phyloP scores from a whole-genome alignment of 2,113 vertebrate species.

The Osmerus eperlanus region DNA sequence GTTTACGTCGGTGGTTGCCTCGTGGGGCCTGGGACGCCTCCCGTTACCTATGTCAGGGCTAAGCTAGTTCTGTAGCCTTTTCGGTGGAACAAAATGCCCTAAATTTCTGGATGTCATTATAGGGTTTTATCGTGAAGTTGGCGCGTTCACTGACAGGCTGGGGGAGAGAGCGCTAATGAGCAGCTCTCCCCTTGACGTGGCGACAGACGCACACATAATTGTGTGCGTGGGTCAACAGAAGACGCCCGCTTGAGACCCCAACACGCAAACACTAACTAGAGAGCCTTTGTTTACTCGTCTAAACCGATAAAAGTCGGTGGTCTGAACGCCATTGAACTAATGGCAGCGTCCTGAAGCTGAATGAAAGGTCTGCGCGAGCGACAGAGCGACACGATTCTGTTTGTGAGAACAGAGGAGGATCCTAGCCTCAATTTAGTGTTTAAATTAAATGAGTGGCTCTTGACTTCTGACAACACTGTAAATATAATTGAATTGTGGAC shows the following conservation, averaged over 20 bases:
- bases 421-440: neutral
- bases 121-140: neutral
- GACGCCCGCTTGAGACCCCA: conserved; percentile 36
- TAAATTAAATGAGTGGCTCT: too few relatives aligned
- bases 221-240: conserved; percentile 45
- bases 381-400: neutral
- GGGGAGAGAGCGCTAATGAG: conserved; percentile 44
- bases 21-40: neutral
- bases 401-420: neutral
- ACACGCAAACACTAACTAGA: conserved; percentile 36
- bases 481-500: too few relatives aligned
- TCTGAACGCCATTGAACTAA: conserved; percentile 54
- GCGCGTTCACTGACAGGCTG: neutral
- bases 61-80: neutral
- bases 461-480: too few relatives aligned
- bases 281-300: conserved; percentile 37
- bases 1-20: conserved; percentile 1
- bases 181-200: conserved; percentile 35
- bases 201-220: conserved; percentile 42
- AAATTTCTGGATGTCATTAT: conserved; percentile 1
- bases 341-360: conserved; percentile 38
- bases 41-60: neutral
- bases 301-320: too few relatives aligned
- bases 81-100: neutral
- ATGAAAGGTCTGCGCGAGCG: conserved; percentile 15